These are phyloP conservation scores for Actinostola sp. DNA, from an alignment of 92 coral and sea anemone genomes.

Conservation along the genomic window DNA sequence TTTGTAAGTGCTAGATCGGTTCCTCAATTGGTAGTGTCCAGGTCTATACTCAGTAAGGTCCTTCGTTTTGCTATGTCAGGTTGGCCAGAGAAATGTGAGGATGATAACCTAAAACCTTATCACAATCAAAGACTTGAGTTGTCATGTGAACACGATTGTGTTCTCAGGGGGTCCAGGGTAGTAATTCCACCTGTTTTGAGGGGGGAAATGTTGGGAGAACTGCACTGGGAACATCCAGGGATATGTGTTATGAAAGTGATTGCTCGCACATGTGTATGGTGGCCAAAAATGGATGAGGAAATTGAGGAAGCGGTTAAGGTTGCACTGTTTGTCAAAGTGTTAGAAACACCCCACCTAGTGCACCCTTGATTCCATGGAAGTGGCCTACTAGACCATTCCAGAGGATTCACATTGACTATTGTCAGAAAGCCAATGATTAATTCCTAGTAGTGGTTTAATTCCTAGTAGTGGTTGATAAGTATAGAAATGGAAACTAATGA, in stretches of 20 bases:
- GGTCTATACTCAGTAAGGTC: conserved; percentile 44
- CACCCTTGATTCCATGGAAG: conserved; percentile 66
- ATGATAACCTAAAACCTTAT: conserved; percentile 35
- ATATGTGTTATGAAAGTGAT: conserved; percentile 62
- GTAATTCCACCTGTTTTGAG: conserved; percentile 41
- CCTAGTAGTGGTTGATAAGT: no score
- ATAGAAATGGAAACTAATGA: no score
- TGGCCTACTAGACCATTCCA: conserved; percentile 63
- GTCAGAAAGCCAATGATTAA: conserved; percentile 39
- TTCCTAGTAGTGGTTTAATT: conserved; percentile 44
- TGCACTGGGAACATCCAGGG: conserved; percentile 64
- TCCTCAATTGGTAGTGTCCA: no score
- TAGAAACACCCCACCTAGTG: no score
- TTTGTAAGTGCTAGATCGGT: no score
- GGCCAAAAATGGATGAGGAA: conserved; percentile 53
- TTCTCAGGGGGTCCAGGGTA: conserved; percentile 48
- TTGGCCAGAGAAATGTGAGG: conserved; percentile 48
- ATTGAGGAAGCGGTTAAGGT: conserved; percentile 30
- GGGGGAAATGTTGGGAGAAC: conserved; percentile 26
- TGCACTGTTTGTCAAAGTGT: conserved; percentile 25
- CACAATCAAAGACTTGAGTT: conserved; percentile 41
- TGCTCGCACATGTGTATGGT: conserved; percentile 58
- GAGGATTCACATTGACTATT: conserved; percentile 57
- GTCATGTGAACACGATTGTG: conserved; percentile 41
- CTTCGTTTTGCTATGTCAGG: conserved; percentile 33